Evolutionary conservation across 2,113 vertebrate species (phyloP).

Genomic region (Nothocercus nigrocapillus): DNA sequence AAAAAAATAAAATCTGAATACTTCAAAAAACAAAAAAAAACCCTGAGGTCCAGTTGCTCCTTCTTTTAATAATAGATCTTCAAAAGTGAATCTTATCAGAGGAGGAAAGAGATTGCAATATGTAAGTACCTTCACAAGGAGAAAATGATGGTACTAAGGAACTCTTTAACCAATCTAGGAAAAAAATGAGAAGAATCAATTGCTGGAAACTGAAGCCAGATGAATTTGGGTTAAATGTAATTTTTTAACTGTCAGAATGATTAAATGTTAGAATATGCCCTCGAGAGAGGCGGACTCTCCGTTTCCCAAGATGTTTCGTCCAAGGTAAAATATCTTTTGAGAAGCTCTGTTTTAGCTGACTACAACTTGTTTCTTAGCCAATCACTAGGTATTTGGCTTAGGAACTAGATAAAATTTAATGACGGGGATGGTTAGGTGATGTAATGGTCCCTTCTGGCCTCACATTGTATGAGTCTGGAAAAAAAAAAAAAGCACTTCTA

Average conservation of each 20-base stretch:
- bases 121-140: not conserved
- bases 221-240: not conserved
- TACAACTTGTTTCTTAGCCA: not conserved
- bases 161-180: not conserved
- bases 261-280: not conserved
- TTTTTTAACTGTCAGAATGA: not conserved
- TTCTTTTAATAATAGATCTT: not conserved
- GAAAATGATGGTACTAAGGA: not conserved
- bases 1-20: not conserved
- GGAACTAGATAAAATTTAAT: not conserved
- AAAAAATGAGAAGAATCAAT: not conserved
- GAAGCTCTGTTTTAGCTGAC: not conserved
- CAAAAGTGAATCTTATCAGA: not conserved
- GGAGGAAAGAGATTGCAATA: not conserved
- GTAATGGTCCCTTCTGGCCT: not conserved
- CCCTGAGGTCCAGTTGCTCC: not conserved
- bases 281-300: not conserved
- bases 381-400: not conserved
- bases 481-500: not conserved
- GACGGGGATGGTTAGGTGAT: not conserved
- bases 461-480: not conserved
- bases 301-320: not conserved
- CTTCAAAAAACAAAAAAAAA: not conserved
- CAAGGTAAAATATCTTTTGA: not conserved
- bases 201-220: not conserved